phyloP scores from a whole-genome alignment of 2,113 vertebrate species.

The Sminthopsis crassicaudata region DNA sequence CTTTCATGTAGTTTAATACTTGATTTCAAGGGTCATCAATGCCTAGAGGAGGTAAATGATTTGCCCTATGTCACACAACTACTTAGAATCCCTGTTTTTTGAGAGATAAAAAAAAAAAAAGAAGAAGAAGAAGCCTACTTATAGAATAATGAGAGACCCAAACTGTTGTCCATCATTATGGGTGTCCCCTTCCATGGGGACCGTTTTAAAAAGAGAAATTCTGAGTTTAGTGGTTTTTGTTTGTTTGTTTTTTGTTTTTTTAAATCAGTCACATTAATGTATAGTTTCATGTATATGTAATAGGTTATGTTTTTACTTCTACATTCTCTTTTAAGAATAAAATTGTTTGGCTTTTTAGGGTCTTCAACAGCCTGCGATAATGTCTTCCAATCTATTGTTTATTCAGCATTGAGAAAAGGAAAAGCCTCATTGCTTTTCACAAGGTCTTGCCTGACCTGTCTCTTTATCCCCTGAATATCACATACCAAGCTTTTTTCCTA shows the following conservation, averaged over 20 bases:
- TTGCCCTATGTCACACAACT: not conserved
- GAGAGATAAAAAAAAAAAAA: not conserved
- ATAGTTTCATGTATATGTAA: not conserved
- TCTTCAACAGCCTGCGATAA: not conserved
- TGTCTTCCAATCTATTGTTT: not conserved
- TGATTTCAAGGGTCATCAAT: not conserved
- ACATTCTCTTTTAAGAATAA: not conserved
- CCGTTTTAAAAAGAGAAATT: not conserved
- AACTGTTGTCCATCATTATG: not conserved
- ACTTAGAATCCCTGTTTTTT: not conserved
- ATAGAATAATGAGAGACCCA: not conserved
- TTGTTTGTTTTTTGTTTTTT: too few relatives aligned
- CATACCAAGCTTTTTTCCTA: not conserved
- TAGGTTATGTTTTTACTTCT: not conserved
- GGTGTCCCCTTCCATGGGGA: not conserved
- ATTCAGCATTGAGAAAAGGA: not conserved
- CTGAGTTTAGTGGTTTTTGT: not conserved
- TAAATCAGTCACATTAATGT: not conserved
- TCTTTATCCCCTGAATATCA: not conserved
- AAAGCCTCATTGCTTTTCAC: not conserved
- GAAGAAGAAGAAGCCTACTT: not conserved
- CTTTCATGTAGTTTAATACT: not conserved
- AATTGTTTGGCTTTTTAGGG: not conserved
- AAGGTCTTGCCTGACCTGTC: not conserved
- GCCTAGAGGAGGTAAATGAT: not conserved